These are phyloP conservation scores for Eustalomyia histrio DNA, from an alignment of 2,888 invertebrate genomes.

Conservation along the genomic window DNA sequence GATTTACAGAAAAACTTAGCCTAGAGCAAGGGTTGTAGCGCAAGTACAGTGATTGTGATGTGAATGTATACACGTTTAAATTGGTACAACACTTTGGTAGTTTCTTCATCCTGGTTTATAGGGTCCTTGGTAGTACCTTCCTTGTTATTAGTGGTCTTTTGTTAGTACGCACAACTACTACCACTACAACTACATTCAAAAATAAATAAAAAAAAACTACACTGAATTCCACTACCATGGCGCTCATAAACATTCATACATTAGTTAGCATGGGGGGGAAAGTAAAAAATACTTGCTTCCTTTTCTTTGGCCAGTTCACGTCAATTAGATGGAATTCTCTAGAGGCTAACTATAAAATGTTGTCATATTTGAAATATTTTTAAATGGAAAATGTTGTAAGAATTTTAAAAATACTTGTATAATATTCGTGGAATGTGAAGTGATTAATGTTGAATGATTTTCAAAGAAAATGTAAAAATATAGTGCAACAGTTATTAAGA, in stretches of 20 bases:
- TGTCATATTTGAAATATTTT: conserved; percentile 23
- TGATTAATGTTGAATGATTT: background rate
- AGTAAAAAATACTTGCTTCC: conserved; percentile 35
- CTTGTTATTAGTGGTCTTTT: conserved; percentile 27
- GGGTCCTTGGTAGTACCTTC: too few relatives aligned
- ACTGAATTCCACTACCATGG: background rate
- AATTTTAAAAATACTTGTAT: background rate
- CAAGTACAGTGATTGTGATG: too few relatives aligned
- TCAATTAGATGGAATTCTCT: conserved; percentile 18
- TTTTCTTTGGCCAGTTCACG: conserved; percentile 16
- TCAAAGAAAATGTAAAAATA: background rate
- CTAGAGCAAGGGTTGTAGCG: too few relatives aligned
- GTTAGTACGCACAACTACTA: conserved; percentile 33
- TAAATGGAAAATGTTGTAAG: background rate
- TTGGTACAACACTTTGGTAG: too few relatives aligned
- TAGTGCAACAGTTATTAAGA: background rate
- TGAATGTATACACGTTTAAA: too few relatives aligned
- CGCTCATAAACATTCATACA: conserved; percentile 1
- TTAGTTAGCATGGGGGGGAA: background rate
- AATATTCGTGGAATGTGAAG: background rate
- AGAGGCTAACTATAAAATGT: background rate
- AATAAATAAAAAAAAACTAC: background rate
- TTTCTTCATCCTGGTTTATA: too few relatives aligned
- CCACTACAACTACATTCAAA: background rate
- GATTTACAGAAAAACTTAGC: too few relatives aligned